Evolutionary conservation across 2,797 vertebrate species (phyloP).

Genomic region (Oceanodroma leucorhoa): DNA sequence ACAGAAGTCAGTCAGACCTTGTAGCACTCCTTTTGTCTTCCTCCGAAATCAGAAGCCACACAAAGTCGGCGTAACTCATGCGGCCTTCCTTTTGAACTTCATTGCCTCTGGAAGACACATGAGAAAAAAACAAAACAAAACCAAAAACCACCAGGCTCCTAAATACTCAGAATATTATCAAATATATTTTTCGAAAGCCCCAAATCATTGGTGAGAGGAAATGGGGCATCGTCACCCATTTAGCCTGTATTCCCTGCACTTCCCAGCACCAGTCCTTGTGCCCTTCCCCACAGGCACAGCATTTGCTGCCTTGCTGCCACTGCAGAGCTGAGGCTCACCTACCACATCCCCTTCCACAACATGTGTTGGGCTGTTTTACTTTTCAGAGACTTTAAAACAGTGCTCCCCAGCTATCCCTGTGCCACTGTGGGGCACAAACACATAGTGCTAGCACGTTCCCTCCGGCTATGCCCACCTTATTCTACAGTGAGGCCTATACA

Average conservation of each 20-base stretch:
- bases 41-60: slow-evolving; percentile 97
- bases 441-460: not conserved
- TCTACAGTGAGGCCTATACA: not conserved
- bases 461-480: not conserved
- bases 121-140: not conserved
- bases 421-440: not conserved
- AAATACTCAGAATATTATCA: not conserved
- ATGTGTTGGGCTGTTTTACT: not conserved
- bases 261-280: not conserved
- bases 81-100: slow-evolving; percentile 91
- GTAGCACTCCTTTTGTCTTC: slow-evolving; percentile 97
- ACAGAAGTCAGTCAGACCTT: slow-evolving; percentile 79
- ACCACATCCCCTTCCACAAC: not conserved
- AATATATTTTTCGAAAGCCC: not conserved
- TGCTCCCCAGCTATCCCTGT: not conserved
- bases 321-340: not conserved
- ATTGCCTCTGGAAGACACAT: slow-evolving; percentile 84
- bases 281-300: not conserved
- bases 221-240: not conserved
- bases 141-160: not conserved
- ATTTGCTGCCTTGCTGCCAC: not conserved
- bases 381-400: not conserved
- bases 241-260: not conserved
- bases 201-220: not conserved
- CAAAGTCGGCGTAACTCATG: slow-evolving; percentile 99